Evolutionary conservation across 2,113 vertebrate genomes (phyloP).

Genomic region (Calyptommatus sinebrachiatus): DNA sequence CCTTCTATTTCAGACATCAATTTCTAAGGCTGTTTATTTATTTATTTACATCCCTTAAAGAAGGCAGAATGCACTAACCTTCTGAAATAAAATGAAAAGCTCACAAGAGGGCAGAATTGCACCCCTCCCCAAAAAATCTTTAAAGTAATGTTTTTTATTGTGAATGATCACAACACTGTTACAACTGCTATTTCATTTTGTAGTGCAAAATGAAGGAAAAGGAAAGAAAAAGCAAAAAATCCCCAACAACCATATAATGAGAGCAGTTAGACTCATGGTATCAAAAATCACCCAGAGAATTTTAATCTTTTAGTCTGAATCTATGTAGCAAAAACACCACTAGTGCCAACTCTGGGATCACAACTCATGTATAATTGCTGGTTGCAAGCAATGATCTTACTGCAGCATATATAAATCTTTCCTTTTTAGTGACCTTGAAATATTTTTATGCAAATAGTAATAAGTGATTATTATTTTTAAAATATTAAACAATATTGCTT

Average conservation of each 20-base stretch:
- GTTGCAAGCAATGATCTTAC: too few species aligned
- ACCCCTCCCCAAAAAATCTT: not conserved
- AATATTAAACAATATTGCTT: not conserved
- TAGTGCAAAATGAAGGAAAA: not conserved
- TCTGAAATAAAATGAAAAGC: not conserved
- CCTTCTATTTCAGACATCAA: not conserved
- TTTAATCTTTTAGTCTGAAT: not conserved
- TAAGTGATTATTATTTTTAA: not conserved
- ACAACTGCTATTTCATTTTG: not conserved
- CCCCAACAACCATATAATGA: not conserved
- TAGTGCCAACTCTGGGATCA: too few species aligned
- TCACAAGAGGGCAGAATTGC: too few species aligned
- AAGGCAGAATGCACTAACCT: not conserved
- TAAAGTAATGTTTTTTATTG: conserved; percentile 20
- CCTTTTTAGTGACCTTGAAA: too few species aligned
- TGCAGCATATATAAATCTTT: too few species aligned
- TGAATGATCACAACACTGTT: not conserved
- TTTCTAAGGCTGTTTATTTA: not conserved
- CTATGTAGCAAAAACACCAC: too few species aligned
- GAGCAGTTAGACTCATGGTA: accelerated
- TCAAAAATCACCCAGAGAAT: not conserved
- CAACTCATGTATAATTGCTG: too few species aligned
- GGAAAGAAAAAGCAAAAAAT: not conserved
- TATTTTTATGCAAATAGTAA: not conserved
- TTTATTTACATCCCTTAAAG: conserved; percentile 13